Conservation (phyloP, 1,140 invertebrate genomes). For the Drosophila melanica region DNA sequence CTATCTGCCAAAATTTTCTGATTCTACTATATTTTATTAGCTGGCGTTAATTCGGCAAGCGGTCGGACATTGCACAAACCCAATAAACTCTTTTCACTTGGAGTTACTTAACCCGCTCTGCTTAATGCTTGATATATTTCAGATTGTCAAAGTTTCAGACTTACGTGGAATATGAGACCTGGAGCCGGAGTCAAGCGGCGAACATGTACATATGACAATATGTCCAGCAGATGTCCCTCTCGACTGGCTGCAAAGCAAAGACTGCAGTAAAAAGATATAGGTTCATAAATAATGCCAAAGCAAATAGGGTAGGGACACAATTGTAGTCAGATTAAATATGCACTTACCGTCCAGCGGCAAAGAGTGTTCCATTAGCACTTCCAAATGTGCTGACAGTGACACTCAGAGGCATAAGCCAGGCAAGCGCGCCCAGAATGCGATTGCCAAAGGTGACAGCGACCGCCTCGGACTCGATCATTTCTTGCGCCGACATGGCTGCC, state of each 20-base stretch:
- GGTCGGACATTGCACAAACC: too few species aligned
- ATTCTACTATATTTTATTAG: too few species aligned
- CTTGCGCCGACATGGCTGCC: conserved; percentile 96
- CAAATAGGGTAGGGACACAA: too few species aligned
- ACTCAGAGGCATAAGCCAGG: conserved; percentile 96
- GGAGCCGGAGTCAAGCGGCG: conserved; percentile 95
- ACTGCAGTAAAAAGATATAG: conserved; percentile 84
- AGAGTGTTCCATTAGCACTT: conserved; percentile 97
- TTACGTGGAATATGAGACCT: conserved; percentile 98
- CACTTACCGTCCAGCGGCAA: conserved; percentile 91
- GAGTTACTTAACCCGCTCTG: too few species aligned
- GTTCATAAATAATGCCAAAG: neutral
- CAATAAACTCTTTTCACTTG: too few species aligned
- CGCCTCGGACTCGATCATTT: conserved; percentile 97
- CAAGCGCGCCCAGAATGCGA: conserved; percentile 92
- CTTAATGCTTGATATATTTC: too few species aligned
- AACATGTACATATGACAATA: conserved; percentile 97
- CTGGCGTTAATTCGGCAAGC: too few species aligned
- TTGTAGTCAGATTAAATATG: neutral
- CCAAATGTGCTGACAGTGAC: conserved; percentile 98
- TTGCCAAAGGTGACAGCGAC: conserved; percentile 97
- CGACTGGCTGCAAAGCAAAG: conserved; percentile 97
- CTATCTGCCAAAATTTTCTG: too few species aligned
- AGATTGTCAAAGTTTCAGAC: conserved; percentile 48
- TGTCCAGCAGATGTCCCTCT: conserved; percentile 96